Base-by-base conservation (phyloP, 1,140 invertebrate species). In the Drosophila bocqueti region DNA sequence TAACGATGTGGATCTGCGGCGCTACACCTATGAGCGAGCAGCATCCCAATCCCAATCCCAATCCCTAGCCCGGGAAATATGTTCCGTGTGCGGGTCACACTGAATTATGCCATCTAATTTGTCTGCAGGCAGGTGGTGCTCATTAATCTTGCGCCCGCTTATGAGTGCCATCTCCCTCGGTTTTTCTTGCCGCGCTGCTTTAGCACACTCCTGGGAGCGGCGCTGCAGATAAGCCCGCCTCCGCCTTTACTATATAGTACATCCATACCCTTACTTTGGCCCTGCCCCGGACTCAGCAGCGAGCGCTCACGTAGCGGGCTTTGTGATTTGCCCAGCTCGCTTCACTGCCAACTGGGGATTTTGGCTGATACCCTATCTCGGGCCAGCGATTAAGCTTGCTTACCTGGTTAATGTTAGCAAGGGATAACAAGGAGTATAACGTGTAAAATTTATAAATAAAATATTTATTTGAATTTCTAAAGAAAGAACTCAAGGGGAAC, bases 41-140 rank as follows among this genome's bases (percentile, higher is more conserved):
- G 18, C 26, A 15, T 31, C 26, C 29, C 67, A 47, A 55, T 55
- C 34, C 31, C 49, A 6, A 38, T 57, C 40, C 21, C 29, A 5
- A 34, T 13, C 18, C 24, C 34, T 16, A 24, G 40, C 21, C 54
- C 45, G 38, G 11, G 29, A 60, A 79, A 79, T 79, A 78, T 66
- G 72, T 42, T 50, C 50, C 52, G 45, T 83, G 79, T 78, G 69
- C 67, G 77, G 65, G 78, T 85, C 74, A 86, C 83, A 81, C 75
- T 85, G 86, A 90, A 90, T 86, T 91, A 90, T 90, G 85, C 65
- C 69, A 80, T 76, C 74, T 86, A 90, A 90, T 90, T 91, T 90
- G 83, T 90, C 87, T 76, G 83, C 71, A 72, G 65, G 87, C 85
- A 90, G 87, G 85, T 91, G 85, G 66, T 64, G 67, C 86, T 91